A percentile compares a stretch with the other conserved stretches of the same genome.
Evolutionary conservation across 2,888 invertebrate genomes (phyloP).

Genomic region (Conops quadrifasciatus): DNA sequence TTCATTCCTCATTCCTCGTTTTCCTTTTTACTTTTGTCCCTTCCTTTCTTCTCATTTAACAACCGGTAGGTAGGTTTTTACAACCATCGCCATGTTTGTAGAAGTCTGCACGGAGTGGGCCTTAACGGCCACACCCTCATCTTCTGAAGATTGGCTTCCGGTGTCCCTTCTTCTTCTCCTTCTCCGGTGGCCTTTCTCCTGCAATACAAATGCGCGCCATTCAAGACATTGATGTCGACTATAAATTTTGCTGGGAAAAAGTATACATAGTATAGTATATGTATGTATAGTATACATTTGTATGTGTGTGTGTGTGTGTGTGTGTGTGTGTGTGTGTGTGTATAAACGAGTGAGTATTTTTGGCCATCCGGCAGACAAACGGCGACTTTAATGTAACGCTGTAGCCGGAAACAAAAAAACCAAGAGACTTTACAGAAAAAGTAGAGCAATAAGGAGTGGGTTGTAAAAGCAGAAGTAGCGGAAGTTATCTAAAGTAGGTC

Average conservation of each 20-base stretch:
- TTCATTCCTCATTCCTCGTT: neutral
- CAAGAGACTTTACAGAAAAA: neutral
- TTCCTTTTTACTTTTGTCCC: neutral
- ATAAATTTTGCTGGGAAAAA: slow-evolving; percentile 26
- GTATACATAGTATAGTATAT: slow-evolving; percentile 9
- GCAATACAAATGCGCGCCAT: slow-evolving; percentile 18
- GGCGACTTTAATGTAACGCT: slow-evolving; percentile 2
- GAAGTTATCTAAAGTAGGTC: slow-evolving; percentile 21
- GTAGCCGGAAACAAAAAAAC: neutral
- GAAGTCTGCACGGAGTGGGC: neutral
- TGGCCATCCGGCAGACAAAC: slow-evolving; percentile 19
- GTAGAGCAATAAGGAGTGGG: neutral
- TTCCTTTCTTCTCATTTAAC: neutral
- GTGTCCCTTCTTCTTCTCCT: neutral
- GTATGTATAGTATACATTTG: neutral
- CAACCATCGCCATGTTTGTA: no score
- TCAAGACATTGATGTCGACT: slow-evolving; percentile 30
- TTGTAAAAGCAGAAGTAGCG: neutral
- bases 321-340: no score
- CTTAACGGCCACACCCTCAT: no score
- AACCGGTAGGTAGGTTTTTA: no score
- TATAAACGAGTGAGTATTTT: no score
- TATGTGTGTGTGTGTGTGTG: no score
- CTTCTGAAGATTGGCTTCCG: neutral
- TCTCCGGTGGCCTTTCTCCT: neutral